Base-by-base conservation (phyloP, 2,888 invertebrate species). In the Cheilosia impressa region DNA sequence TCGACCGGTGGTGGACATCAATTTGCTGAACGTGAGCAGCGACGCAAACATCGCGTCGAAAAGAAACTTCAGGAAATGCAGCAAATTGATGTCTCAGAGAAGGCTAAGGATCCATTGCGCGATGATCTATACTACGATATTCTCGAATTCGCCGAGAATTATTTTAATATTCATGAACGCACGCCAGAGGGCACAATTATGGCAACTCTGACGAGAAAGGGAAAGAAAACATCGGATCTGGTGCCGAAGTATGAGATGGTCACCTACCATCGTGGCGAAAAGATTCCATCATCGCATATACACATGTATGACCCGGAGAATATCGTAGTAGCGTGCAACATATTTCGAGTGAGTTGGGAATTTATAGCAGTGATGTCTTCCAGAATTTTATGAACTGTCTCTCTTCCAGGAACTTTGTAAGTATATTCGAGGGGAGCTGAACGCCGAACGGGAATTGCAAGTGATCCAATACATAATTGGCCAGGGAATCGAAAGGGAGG, bases 261-360 rank as follows among this genome's bases (percentile, higher is more conserved):
- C 24, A 96, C 95, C 0, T 98, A 96, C 91, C 96, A 97, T 91
- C 96, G 97, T 90, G 96, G 96, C 53, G 96, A 96, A 89, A 95
- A 96, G 77, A 98, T 98, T 88, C 97, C 98, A 0, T 97, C 96
- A 66, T 98, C 98, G 0, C 98, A 98, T 92, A 96, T 98, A 89
- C 98, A 98, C 90, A 95, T 98, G 93, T 98, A 98, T 91, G 98
- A 98, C 93, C 97, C 98, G 0, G 98, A 98, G 91, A 98, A 98
- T 91, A 95, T 98, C 45, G 95, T 96, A 63, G 94, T 97, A 0
- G 97, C 98, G 4, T 97, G 98, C 89, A 96, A 95, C 87, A 96
- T 98, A 87, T 98, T 98, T 92, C 95, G 97, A 92, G 98, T 97
- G 93, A 94, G 94, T 88, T 66, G 15, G 10, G 1, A 43, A 1